Percentiles rank a stretch among this genome's conserved stretches.
Evolutionary conservation across 2,888 invertebrate genomes (phyloP).

Genomic region (Drosophila prolongata): DNA sequence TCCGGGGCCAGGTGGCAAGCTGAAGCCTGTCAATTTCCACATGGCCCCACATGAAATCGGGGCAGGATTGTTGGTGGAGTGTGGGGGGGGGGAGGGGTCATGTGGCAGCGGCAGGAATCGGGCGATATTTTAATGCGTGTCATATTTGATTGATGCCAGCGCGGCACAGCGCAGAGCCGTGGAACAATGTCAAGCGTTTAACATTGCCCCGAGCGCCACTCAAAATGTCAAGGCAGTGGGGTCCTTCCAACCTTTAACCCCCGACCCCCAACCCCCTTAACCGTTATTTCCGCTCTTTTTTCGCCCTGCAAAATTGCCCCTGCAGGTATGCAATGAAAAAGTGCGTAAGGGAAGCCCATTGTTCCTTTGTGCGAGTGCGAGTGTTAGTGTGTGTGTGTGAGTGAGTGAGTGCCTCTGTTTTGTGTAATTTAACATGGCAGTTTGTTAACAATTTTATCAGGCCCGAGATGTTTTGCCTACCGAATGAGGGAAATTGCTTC

Average conservation of each 20-base stretch:
- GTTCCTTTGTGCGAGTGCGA: constrained; percentile 19
- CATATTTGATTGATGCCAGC: constrained; percentile 77
- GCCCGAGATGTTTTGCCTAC: constrained; percentile 36
- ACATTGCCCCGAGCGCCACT: constrained; percentile 57
- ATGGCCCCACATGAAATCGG: constrained; percentile 28
- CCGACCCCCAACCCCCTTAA: neutral
- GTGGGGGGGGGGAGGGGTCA: neutral
- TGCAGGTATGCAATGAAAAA: constrained; percentile 74
- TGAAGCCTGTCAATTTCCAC: constrained; percentile 59
- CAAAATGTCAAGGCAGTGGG: constrained; percentile 46
- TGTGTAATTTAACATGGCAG: constrained; percentile 69
- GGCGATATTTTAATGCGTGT: constrained; percentile 77
- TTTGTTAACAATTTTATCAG: constrained; percentile 75
- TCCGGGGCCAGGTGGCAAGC: constrained; percentile 26
- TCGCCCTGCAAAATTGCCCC: constrained; percentile 51
- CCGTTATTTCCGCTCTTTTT: constrained; percentile 22
- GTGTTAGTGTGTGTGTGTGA: constrained; percentile 16
- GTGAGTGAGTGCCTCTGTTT: constrained; percentile 17
- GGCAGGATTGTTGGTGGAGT: neutral
- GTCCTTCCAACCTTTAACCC: neutral
- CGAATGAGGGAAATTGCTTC: constrained; percentile 26
- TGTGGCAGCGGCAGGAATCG: constrained; percentile 25
- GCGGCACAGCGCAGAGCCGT: constrained; percentile 14
- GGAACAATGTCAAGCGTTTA: constrained; percentile 78
- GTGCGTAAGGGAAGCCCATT: constrained; percentile 48